Percentiles rank a stretch among this genome's conserved stretches.
Evolutionary conservation across 2,113 vertebrate species (phyloP).

Genomic region (Oreochromis niloticus): DNA sequence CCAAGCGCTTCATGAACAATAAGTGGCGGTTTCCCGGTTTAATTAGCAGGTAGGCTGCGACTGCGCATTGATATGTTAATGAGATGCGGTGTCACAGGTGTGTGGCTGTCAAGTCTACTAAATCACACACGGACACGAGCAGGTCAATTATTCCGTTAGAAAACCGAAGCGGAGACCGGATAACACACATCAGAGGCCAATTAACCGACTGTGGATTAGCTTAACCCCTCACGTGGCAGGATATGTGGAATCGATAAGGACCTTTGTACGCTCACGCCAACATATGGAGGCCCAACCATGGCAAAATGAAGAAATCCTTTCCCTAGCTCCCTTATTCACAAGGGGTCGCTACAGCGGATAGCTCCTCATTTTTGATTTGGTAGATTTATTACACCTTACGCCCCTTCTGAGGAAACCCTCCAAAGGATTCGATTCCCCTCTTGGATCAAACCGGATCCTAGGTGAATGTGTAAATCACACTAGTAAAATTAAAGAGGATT

Average conservation of each 20-base stretch:
- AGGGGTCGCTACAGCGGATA: neutral
- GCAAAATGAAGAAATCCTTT: neutral
- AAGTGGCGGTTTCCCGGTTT: neutral
- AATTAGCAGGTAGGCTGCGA: neutral
- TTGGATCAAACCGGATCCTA: neutral
- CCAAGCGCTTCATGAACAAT: neutral
- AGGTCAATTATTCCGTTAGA: neutral
- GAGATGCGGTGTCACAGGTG: constrained; percentile 12
- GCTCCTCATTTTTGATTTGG: neutral
- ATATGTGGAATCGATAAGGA: neutral
- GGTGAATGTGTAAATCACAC: accelerated
- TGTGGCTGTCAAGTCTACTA: neutral
- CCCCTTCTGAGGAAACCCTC: neutral
- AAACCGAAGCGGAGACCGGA: neutral
- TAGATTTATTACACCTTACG: neutral
- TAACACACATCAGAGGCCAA: neutral
- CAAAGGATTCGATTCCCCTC: neutral
- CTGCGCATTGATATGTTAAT: neutral
- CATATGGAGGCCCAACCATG: neutral
- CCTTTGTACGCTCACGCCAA: neutral
- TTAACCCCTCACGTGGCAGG: neutral
- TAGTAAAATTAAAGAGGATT: neutral
- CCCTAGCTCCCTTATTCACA: neutral
- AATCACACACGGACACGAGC: neutral
- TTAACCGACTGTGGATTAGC: neutral